These are phyloP conservation scores for Actinernus sp. DNA, from an alignment of 92 coral and sea anemone genomes.

Conservation along the genomic window DNA sequence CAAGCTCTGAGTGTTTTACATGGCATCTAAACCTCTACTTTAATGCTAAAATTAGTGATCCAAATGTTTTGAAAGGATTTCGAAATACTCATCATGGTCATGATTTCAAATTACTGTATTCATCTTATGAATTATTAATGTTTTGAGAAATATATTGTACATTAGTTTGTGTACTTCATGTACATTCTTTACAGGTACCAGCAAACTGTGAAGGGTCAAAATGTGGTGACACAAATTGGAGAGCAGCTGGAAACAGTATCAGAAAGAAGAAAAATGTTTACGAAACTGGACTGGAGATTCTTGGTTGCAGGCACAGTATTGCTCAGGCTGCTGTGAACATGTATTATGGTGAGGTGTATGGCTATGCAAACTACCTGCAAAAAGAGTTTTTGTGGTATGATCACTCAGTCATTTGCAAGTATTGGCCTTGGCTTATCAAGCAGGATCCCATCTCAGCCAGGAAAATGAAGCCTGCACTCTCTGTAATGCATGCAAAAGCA, in stretches of 20 bases:
- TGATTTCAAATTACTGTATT: too few relatives aligned
- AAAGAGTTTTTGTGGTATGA: slow-evolving; percentile 33
- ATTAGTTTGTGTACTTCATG: too few relatives aligned
- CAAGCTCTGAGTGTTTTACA: too few relatives aligned
- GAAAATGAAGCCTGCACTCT: slow-evolving; percentile 48
- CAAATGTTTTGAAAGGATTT: too few relatives aligned
- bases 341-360: slow-evolving; percentile 52
- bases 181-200: too few relatives aligned
- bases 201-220: too few relatives aligned
- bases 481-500: slow-evolving; percentile 59
- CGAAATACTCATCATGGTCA: too few relatives aligned
- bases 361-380: slow-evolving; percentile 47
- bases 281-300: slow-evolving; percentile 50
- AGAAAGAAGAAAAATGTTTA: slow-evolving; percentile 33
- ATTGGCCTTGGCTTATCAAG: slow-evolving; percentile 53
- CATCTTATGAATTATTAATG: too few relatives aligned
- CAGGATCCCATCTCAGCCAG: slow-evolving; percentile 11
- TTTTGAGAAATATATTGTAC: too few relatives aligned
- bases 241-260: slow-evolving; percentile 46
- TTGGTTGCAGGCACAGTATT: slow-evolving; percentile 35
- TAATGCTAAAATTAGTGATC: too few relatives aligned
- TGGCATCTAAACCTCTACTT: too few relatives aligned
- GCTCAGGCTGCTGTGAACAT: slow-evolving; percentile 54
- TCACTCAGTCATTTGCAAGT: slow-evolving; percentile 34
- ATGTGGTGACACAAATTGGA: slow-evolving; percentile 71